phyloP scores from a whole-genome alignment of 2,888 invertebrate genomes.

The Itoplectis maculator region DNA sequence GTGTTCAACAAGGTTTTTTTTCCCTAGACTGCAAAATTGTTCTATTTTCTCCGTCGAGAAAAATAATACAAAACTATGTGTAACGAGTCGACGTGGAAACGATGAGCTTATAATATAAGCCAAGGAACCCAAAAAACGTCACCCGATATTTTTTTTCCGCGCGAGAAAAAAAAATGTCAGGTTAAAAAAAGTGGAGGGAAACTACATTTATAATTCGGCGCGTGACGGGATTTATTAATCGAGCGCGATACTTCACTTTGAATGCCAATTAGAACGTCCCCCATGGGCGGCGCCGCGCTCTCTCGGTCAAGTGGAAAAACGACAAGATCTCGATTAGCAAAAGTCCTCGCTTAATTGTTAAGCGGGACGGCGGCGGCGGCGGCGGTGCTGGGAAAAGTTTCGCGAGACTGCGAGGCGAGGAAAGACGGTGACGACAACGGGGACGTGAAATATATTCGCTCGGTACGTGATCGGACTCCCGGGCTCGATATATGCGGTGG shows the following conservation, averaged over 20 bases:
- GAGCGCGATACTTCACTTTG: background rate
- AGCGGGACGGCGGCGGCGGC: no score
- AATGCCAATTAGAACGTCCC: background rate
- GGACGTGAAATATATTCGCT: constrained; percentile 62
- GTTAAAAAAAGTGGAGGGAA: background rate
- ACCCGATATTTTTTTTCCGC: no score
- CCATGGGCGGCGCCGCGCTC: no score
- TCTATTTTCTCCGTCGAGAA: background rate
- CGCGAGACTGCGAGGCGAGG: constrained; percentile 13
- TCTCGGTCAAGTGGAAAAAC: constrained; percentile 9
- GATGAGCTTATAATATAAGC: no score
- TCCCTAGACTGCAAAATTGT: background rate
- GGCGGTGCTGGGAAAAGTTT: constrained; percentile 43
- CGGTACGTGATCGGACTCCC: constrained; percentile 61
- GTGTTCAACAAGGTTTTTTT: background rate
- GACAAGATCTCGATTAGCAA: constrained; percentile 6
- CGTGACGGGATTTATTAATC: constrained; percentile 8
- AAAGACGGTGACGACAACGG: constrained; percentile 19
- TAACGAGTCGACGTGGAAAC: no score
- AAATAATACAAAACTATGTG: no score
- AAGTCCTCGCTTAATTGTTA: constrained; percentile 1
- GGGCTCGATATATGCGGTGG: constrained; percentile 42
- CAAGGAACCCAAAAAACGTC: no score
- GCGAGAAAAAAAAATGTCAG: background rate
- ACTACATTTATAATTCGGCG: background rate